Percentiles rank a stretch among this genome's conserved stretches.
Conservation (phyloP, 2,797 vertebrate species). For the Galago senegalensis region DNA sequence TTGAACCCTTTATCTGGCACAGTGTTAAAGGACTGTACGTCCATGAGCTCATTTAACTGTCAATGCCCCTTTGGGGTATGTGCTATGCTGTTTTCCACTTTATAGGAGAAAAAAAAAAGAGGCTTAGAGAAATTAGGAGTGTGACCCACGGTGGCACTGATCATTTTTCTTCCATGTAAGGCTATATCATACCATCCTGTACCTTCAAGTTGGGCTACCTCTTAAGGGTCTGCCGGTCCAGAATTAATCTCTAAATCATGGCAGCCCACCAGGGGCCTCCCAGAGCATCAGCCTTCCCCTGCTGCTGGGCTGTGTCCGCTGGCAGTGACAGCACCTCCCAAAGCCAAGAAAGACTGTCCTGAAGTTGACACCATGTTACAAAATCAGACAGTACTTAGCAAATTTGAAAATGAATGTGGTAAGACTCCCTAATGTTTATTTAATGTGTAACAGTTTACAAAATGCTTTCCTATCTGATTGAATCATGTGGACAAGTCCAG, state of each 20-base stretch:
- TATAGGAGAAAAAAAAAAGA: neutral
- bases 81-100: neutral
- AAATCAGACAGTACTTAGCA: neutral
- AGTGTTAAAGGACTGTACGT: accelerated
- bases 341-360: neutral
- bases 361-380: neutral
- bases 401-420: neutral
- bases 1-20: neutral
- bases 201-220: neutral
- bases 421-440: neutral
- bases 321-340: accelerated
- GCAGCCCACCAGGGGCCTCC: neutral
- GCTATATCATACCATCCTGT: neutral
- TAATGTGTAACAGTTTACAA: neutral
- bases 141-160: neutral
- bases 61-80: neutral
- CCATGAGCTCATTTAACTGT: neutral
- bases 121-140: neutral
- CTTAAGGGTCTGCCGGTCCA: neutral
- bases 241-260: neutral
- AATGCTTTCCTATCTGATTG: neutral
- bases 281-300: neutral
- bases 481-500: neutral
- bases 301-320: neutral
- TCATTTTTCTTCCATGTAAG: neutral